phyloP scores from a whole-genome alignment of 2,888 invertebrate species.

The Caenorhabditis plicata region DNA sequence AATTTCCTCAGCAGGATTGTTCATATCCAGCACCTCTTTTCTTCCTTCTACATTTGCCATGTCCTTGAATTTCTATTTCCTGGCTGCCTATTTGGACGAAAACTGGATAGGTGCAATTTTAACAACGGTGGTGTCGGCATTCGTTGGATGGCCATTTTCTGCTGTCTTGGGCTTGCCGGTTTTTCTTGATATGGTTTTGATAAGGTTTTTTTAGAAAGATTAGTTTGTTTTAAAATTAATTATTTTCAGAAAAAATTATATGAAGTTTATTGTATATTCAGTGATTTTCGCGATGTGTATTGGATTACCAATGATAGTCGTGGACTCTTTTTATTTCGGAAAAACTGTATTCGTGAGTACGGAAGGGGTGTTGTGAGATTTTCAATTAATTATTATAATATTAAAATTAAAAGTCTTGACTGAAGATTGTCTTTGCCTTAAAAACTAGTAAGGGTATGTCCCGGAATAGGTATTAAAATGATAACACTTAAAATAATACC shows the following conservation, averaged over 20 bases:
- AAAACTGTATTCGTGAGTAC: conserved; percentile 74
- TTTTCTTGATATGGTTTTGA: conserved; percentile 53
- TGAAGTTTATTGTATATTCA: conserved; percentile 46
- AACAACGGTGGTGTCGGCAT: conserved; percentile 75
- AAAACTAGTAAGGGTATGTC: no score
- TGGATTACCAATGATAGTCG: conserved; percentile 70
- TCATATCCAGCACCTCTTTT: conserved; percentile 78
- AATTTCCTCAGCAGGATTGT: conserved; percentile 86
- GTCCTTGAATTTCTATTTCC: conserved; percentile 80
- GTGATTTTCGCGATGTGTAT: conserved; percentile 37
- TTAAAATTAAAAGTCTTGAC: no score
- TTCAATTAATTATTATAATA: no score
- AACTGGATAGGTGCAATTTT: conserved; percentile 53
- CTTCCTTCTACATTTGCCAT: conserved; percentile 93
- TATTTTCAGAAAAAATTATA: no score
- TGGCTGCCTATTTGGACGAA: conserved; percentile 84
- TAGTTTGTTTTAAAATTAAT: neutral
- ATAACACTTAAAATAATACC: no score
- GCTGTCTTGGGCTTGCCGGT: conserved; percentile 78
- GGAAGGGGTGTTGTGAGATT: no score
- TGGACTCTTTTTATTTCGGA: conserved; percentile 88
- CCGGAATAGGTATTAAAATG: no score
- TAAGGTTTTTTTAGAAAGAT: no score
- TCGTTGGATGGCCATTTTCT: conserved; percentile 94
- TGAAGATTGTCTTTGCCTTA: no score